Evolutionary conservation across 92 coral and sea anemone genomes (phyloP).

Genomic region (Virgularia gustaviana): DNA sequence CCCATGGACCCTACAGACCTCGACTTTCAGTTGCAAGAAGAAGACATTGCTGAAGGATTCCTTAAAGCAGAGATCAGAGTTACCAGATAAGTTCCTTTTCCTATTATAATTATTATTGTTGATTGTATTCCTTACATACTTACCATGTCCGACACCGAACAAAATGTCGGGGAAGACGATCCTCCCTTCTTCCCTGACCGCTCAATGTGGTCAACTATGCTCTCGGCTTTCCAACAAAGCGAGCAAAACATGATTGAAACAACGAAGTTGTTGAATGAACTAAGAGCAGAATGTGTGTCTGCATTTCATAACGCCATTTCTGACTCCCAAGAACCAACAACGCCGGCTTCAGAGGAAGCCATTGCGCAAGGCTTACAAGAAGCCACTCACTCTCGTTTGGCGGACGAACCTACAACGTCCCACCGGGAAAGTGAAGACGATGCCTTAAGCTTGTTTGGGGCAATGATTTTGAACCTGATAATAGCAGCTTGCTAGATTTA

Average conservation of each 20-base stretch:
- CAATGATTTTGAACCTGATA: neutral
- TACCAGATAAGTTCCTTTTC: neutral
- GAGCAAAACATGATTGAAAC: neutral
- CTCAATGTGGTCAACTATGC: neutral
- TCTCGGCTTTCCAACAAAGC: neutral
- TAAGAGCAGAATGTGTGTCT: neutral
- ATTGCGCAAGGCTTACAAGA: constrained; percentile 7
- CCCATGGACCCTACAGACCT: too few relatives aligned
- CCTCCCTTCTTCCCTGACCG: neutral
- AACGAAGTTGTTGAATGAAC: neutral
- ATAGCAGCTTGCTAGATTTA: neutral
- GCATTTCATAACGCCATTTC: neutral
- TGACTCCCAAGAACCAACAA: neutral
- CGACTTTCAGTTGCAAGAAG: too few relatives aligned
- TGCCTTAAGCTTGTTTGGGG: neutral
- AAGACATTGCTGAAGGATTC: too few relatives aligned
- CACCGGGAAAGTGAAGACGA: neutral
- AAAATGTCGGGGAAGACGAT: neutral
- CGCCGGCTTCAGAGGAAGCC: constrained; percentile 8
- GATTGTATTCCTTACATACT: neutral
- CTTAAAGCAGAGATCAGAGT: neutral
- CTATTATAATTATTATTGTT: neutral
- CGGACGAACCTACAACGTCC: constrained; percentile 4
- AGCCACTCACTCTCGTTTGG: constrained; percentile 4
- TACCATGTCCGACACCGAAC: constrained; percentile 7